phyloP scores from a whole-genome alignment of 2,797 vertebrate species.

The Syncerus caffer region DNA sequence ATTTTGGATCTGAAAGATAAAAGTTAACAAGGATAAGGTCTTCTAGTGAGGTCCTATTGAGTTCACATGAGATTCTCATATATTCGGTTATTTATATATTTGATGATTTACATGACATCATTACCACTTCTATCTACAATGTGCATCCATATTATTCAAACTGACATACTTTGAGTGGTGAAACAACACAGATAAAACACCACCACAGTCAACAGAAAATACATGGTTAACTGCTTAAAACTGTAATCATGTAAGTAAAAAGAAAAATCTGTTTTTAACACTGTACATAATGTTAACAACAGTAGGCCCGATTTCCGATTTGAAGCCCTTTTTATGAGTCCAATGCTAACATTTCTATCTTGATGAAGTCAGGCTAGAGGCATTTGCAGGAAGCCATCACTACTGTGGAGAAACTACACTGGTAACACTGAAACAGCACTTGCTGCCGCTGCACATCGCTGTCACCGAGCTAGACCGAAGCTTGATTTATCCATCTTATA shows the following conservation, averaged over 20 bases:
- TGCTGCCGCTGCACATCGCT: background rate
- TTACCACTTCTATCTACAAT: background rate
- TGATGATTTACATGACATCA: background rate
- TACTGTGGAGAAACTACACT: background rate
- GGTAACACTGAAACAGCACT: background rate
- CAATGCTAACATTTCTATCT: background rate
- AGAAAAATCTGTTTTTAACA: background rate
- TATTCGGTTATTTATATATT: background rate
- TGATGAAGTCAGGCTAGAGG: background rate
- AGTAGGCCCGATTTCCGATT: background rate
- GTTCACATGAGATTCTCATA: conserved; percentile 16
- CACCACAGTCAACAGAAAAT: background rate
- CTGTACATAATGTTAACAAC: background rate
- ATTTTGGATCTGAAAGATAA: conserved; percentile 25
- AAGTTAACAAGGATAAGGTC: background rate
- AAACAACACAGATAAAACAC: background rate
- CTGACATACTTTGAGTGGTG: background rate
- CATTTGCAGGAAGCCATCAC: background rate
- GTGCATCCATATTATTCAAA: background rate
- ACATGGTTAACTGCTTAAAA: background rate
- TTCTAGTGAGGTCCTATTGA: background rate
- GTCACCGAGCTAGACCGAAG: background rate
- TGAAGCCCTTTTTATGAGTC: background rate
- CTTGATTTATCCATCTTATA: background rate
- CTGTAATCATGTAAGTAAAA: background rate